Base-by-base conservation (phyloP, 1,140 invertebrate genomes). In the Trissolcus basalis region DNA sequence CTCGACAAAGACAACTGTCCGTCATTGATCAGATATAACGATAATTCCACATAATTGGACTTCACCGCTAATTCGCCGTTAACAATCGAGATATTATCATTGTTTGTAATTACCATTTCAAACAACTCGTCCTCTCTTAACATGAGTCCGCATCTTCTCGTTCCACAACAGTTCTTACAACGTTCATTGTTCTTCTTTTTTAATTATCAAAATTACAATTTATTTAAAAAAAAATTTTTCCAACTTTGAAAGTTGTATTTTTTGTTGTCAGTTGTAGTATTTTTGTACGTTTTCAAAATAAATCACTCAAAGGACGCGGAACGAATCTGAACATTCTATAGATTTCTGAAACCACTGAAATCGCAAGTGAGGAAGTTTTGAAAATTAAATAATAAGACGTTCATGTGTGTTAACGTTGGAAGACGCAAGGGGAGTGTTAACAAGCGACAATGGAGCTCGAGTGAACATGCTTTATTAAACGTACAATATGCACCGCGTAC, bases 21-120 rank as follows among this genome's bases (percentile, higher is more conserved):
- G 68, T 84, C 81, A 80, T 67, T 79, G 78, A 85, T 82, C 79
- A 83, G 81, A 84, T 85, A 83, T 82, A 83, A 83, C 80, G 82
- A 86, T 85, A 86, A 84, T 81, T 54, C 77, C 78, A 67, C 59
- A 80, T 86, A 86, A 86, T 87, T 86, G 83, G 81, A 85, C 81
- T 80, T 63, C 54, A 73, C 59, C 82, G 80, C 80, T 84, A 85
- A 87, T 86, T 83, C 78, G 73, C 61, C 72, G 75, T 81, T 81
- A 81, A 82, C 82, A 83, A 86, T 86, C 80, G 81, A 79, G 81
- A 81, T 79, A 82, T 81, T 84, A 86, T 86, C 86, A 80, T 68
- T 63, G 70, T 77, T 73, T 77, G 73, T 81, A 85, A 87, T 86
- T 87, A 85, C 80, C 78, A 77, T 60, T 70, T 79, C 59, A 82